phyloP scores from a whole-genome alignment of 2,888 invertebrate genomes.

The Chamaedrilus cognettii region DNA sequence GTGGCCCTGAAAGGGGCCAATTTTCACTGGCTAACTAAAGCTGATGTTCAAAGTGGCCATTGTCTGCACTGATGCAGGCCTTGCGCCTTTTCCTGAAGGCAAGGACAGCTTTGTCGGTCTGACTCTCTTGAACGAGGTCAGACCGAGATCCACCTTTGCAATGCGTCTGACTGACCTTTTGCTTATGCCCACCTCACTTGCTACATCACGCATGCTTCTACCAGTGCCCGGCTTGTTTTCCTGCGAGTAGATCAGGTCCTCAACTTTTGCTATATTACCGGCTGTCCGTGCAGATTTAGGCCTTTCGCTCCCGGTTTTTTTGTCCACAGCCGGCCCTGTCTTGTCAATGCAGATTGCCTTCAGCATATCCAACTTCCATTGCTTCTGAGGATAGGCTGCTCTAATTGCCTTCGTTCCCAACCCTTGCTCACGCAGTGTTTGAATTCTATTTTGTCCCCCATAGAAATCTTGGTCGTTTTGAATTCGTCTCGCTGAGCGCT shows the following conservation, averaged over 20 bases:
- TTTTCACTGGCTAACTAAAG: too few species aligned
- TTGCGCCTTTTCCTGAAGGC: too few species aligned
- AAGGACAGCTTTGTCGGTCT: too few species aligned
- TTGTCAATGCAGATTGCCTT: neutral
- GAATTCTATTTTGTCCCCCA: too few species aligned
- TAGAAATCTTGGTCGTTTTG: too few species aligned
- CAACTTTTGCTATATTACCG: neutral
- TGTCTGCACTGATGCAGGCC: too few species aligned
- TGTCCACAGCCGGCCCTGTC: neutral
- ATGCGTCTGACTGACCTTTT: neutral
- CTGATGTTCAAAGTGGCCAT: too few species aligned
- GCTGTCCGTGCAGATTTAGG: neutral
- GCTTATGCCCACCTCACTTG: neutral
- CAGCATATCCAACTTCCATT: neutral
- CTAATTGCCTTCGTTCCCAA: neutral
- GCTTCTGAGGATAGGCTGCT: neutral
- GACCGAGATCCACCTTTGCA: neutral
- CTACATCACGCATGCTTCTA: neutral
- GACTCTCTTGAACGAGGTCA: too few species aligned
- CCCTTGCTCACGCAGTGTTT: slow-evolving; percentile 1
- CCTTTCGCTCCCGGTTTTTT: neutral
- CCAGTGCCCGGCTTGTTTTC: neutral
- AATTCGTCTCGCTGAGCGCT: too few species aligned
- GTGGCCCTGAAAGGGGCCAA: too few species aligned
- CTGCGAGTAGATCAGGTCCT: neutral